Evolutionary conservation across 2,888 invertebrate genomes (phyloP).

Genomic region (Bruchidius siliquastri): DNA sequence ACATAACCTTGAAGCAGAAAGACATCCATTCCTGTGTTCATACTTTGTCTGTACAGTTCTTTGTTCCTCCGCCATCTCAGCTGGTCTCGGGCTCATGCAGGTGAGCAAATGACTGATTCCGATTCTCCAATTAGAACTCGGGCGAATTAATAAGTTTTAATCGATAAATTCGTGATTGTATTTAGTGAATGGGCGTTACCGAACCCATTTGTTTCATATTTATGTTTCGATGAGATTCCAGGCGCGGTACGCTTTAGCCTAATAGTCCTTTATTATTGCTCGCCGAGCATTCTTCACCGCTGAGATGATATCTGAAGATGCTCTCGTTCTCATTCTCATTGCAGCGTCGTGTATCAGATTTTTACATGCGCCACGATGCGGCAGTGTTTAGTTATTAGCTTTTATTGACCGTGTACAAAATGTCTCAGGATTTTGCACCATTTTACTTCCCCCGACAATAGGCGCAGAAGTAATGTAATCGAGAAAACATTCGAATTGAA

Average conservation of each 20-base stretch:
- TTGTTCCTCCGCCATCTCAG: background rate
- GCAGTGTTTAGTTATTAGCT: background rate
- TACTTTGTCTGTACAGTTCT: background rate
- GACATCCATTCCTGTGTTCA: too few species aligned
- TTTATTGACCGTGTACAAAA: background rate
- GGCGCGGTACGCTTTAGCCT: background rate
- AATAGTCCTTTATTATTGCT: background rate
- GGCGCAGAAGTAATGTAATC: too few species aligned
- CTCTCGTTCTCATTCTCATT: background rate
- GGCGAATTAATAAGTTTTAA: conserved; percentile 31
- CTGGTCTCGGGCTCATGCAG: conserved; percentile 6
- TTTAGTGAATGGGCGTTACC: conserved; percentile 26
- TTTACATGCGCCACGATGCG: background rate
- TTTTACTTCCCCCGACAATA: too few species aligned
- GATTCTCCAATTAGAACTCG: conserved; percentile 29
- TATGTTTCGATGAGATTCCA: conserved; percentile 5
- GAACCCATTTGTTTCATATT: conserved; percentile 22
- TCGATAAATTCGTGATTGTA: conserved; percentile 33
- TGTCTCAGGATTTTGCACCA: too few species aligned
- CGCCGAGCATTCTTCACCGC: background rate
- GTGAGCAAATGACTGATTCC: conserved; percentile 29
- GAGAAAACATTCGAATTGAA: too few species aligned
- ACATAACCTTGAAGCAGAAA: too few species aligned
- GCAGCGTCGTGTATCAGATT: background rate
- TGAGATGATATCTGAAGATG: background rate